Percentiles rank a stretch among this genome's conserved stretches.
phyloP scores from a whole-genome alignment of 2,888 invertebrate species.

The Dryobotodes eremita region DNA sequence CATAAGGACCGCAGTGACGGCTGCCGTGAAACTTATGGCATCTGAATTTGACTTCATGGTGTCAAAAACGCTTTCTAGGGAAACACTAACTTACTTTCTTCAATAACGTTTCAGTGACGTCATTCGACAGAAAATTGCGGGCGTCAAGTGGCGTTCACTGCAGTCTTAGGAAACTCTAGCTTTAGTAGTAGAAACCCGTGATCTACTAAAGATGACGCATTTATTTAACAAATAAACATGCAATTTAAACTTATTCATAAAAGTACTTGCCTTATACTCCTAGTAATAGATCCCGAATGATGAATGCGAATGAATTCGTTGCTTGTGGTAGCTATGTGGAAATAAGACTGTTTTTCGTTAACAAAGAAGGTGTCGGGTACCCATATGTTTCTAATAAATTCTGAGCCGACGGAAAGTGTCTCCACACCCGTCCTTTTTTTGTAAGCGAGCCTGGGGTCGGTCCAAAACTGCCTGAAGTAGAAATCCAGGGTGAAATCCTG shows the following conservation, averaged over 20 bases:
- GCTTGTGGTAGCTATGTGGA: constrained; percentile 99
- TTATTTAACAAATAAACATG: background rate
- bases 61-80: background rate
- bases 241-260: constrained; percentile 13
- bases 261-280: constrained; percentile 96
- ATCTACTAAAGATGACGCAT: background rate
- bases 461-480: constrained; percentile 99
- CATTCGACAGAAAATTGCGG: background rate
- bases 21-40: background rate
- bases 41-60: too few relatives aligned
- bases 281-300: constrained; percentile 97
- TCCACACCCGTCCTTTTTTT: constrained; percentile 96
- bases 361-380: constrained; percentile 99
- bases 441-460: constrained; percentile 98
- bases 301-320: constrained; percentile 99
- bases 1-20: background rate
- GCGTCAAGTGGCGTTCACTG: background rate
- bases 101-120: background rate
- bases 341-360: constrained; percentile 99
- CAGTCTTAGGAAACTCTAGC: background rate
- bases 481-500: constrained; percentile 99
- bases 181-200: background rate
- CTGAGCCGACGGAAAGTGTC: constrained; percentile 97
- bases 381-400: constrained; percentile 99
- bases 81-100: background rate